These are phyloP conservation scores for Phortica magna DNA, from an alignment of 2,888 invertebrate genomes.

Conservation along the genomic window DNA sequence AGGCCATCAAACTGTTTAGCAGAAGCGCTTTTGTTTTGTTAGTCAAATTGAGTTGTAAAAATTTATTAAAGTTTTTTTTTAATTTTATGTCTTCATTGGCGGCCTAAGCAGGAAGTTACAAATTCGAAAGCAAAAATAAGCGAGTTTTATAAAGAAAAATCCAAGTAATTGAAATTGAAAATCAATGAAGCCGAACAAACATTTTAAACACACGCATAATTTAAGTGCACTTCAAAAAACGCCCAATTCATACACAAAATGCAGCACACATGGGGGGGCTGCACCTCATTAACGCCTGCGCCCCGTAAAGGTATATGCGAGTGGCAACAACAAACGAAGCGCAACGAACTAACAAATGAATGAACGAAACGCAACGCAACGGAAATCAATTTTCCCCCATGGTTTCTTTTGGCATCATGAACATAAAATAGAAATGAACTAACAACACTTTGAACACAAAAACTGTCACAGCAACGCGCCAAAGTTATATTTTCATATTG, in stretches of 20 bases:
- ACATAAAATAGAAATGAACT: conserved; percentile 17
- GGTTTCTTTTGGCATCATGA: too few relatives aligned
- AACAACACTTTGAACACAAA: background rate
- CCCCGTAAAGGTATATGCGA: background rate
- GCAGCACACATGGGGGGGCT: conserved; percentile 47
- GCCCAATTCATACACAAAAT: background rate
- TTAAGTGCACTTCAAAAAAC: conserved; percentile 45
- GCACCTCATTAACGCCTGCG: conserved; percentile 68
- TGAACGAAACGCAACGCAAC: conserved; percentile 59
- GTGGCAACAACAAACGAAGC: conserved; percentile 59
- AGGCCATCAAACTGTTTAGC: background rate
- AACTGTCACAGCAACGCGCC: conserved; percentile 44
- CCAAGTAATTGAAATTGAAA: background rate
- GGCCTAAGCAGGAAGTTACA: background rate
- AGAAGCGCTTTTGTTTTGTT: conserved; percentile 37
- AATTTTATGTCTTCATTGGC: background rate
- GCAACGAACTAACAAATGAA: conserved; percentile 51
- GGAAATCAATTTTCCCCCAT: conserved; percentile 65
- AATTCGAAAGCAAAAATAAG: conserved; percentile 35
- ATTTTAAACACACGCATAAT: conserved; percentile 55
- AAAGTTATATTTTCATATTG: conserved; percentile 44
- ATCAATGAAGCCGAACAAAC: conserved; percentile 66
- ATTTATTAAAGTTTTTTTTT: conserved; percentile 12
- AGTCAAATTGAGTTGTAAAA: conserved; percentile 5
- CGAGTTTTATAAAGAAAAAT: background rate